Base-by-base conservation (phyloP, 1,140 invertebrate genomes). In the Drosophila pallidifrons region DNA sequence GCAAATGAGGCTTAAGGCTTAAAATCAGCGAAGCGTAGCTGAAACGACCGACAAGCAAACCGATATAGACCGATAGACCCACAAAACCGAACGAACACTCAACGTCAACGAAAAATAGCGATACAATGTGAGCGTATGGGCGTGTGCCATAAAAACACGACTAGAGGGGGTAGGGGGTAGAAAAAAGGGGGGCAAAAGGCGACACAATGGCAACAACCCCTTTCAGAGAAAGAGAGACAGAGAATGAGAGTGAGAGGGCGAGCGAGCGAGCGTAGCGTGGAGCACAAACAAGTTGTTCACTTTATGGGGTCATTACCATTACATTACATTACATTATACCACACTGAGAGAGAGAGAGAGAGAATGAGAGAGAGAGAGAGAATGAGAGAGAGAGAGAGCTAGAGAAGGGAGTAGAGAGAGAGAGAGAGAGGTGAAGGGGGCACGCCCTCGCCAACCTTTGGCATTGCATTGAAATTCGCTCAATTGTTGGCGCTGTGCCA, bases 301-400 rank as follows among this genome's bases (percentile, higher is more conserved):
- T 89, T 89, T 88, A 88, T 88, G 85, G 81, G 85, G 85, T 87
- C 83, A 87, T 87, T 87, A 87, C 85, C 85, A 89, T 88, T 90
- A 88, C 81, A 89, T 88, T 89, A 88, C 86, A 88, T 72, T 75
- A 79, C 58, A 79, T 47, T 63, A 58, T 43, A 43, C 11, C 46
- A 51, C 71, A 65, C 66, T 46, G 32, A 69, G 20, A 46, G 25
- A 35, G 3, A 4, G 20, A 69, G 20, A 46, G 13, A 35, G 20
- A 0, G 20, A 4, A n/a, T n/a, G 25, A 25, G 2, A 16, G 7
- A 46, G 0, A 32, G 4, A 47, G 3, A 16, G 5, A n/a, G n/a
- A n/a, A n/a, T n/a, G n/a, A 4, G 25, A 25, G 2, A 16, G 7
- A 46, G 0, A 32, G 4, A 47, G 3, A 16, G 5, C n/a, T 11